Percentiles rank a stretch among this genome's conserved stretches.
These are phyloP conservation scores for Eulimnadia texana DNA, from an alignment of 1,140 invertebrate species.

Conservation along the genomic window DNA sequence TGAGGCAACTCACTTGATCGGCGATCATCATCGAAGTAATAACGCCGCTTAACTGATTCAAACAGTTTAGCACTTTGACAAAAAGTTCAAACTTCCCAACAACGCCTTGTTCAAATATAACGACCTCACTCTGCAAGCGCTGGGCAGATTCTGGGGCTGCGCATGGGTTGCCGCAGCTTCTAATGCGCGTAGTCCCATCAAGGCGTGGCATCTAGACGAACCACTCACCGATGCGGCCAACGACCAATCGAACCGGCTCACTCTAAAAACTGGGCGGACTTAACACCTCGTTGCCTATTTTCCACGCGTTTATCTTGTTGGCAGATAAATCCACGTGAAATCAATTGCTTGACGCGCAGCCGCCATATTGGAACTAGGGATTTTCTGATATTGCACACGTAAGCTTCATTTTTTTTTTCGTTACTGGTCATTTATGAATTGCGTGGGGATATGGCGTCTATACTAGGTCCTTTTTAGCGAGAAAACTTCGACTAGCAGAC, in stretches of 20 bases:
- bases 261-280: not conserved
- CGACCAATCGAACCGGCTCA: not conserved
- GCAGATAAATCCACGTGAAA: not conserved
- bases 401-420: not conserved
- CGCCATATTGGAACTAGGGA: not conserved
- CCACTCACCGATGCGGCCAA: too few relatives aligned
- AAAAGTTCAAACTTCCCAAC: not conserved
- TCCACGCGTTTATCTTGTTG: not conserved
- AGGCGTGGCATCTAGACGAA: too few relatives aligned
- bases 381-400: not conserved
- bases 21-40: conserved; percentile 7
- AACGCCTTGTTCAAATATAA: not conserved
- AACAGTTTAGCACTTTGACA: not conserved
- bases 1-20: conserved; percentile 6
- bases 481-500: too few relatives aligned
- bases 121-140: not conserved
- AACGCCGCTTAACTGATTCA: not conserved
- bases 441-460: too few relatives aligned
- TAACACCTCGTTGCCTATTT: not conserved
- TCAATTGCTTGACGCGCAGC: not conserved
- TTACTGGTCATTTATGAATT: not conserved
- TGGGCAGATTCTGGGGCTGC: not conserved
- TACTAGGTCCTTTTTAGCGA: too few relatives aligned
- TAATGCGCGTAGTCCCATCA: too few relatives aligned
- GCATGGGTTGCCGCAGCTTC: too few relatives aligned